These are phyloP conservation scores for Alces alces DNA, from an alignment of 2,113 vertebrate genomes.

Conservation along the genomic window DNA sequence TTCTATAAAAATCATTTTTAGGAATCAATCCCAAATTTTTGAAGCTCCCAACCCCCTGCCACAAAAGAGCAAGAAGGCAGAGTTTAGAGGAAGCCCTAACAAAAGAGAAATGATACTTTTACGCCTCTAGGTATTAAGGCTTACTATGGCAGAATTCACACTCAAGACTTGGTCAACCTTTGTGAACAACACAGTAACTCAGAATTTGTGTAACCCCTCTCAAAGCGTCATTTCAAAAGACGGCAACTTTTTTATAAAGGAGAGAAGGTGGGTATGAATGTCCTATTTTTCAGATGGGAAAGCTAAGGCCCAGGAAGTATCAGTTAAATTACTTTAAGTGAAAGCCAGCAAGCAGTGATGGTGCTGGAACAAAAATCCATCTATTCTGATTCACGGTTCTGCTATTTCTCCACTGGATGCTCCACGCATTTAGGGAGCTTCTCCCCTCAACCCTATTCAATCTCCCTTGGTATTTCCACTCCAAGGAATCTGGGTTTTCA, in stretches of 20 bases:
- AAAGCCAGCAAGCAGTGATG: not conserved
- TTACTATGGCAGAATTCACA: not conserved
- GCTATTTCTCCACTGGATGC: not conserved
- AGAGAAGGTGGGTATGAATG: not conserved
- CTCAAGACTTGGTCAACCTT: not conserved
- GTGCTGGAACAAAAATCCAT: not conserved
- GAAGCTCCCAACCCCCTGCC: not conserved
- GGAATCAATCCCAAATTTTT: not conserved
- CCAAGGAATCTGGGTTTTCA: not conserved
- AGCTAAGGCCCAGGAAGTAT: not conserved
- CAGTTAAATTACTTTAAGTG: not conserved
- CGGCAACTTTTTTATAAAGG: not conserved
- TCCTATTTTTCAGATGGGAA: not conserved
- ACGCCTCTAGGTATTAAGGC: not conserved
- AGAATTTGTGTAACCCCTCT: not conserved
- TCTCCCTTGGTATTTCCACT: not conserved
- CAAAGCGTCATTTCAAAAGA: not conserved
- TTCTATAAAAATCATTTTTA: constrained; percentile 29
- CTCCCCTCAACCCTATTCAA: not conserved
- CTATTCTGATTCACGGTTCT: not conserved
- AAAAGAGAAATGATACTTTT: not conserved
- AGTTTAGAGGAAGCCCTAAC: not conserved
- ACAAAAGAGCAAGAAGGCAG: not conserved
- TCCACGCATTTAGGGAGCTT: no score
- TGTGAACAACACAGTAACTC: accelerated